Conservation (phyloP, 1,140 invertebrate species). For the Bombus picipes region DNA sequence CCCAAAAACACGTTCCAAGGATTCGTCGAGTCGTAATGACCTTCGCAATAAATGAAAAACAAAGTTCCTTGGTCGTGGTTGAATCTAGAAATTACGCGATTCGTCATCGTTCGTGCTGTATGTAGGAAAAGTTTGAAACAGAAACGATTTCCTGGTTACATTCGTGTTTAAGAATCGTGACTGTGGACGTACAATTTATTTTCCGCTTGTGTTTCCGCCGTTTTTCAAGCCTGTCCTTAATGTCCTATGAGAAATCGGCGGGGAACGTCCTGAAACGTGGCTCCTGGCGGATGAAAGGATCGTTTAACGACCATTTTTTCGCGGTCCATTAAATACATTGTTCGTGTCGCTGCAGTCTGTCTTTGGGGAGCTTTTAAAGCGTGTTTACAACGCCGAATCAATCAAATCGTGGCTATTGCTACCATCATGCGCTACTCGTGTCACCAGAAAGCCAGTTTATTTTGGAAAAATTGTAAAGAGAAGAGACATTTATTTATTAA, state of each 20-base stretch:
- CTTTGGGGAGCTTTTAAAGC: conserved; percentile 10
- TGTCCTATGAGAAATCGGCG: conserved; percentile 31
- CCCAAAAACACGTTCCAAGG: too few species aligned
- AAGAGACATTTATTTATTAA: background rate
- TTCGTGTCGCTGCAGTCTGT: background rate
- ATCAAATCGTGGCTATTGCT: background rate
- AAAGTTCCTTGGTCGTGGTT: background rate
- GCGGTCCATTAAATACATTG: conserved; percentile 45
- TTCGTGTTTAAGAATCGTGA: background rate
- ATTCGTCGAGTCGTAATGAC: background rate
- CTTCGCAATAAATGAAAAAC: background rate
- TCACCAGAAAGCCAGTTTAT: background rate
- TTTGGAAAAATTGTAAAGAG: background rate
- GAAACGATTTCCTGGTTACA: conserved; percentile 14
- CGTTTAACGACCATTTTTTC: conserved; percentile 49
- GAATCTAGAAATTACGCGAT: background rate
- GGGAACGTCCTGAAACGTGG: conserved; percentile 27
- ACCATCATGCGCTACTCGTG: background rate
- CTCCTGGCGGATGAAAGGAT: conserved; percentile 16
- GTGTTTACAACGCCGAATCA: conserved; percentile 27
- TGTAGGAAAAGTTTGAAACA: too few species aligned
- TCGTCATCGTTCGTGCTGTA: background rate
- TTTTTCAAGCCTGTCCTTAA: conserved; percentile 30
- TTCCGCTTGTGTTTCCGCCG: background rate
- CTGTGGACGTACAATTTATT: conserved; percentile 28